phyloP scores from a whole-genome alignment of 2,797 vertebrate species.

The Squalus acanthias region DNA sequence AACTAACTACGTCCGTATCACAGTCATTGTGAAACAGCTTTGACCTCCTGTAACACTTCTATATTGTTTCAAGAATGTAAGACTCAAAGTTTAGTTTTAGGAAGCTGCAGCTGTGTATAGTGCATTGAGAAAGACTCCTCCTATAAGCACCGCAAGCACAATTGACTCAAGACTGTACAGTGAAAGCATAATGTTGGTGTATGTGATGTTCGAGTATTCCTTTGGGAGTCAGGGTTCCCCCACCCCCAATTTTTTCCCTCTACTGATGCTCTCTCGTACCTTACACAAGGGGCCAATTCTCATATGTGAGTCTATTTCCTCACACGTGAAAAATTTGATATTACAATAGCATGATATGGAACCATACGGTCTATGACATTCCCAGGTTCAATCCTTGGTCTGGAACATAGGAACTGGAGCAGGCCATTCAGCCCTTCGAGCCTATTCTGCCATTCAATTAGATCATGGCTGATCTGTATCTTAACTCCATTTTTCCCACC shows the following conservation, averaged over 20 bases:
- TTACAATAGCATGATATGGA: background rate
- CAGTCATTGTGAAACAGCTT: slow-evolving; percentile 19
- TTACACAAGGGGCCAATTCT: background rate
- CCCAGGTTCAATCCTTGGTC: background rate
- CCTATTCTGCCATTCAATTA: background rate
- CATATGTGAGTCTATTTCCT: background rate
- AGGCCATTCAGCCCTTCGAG: background rate
- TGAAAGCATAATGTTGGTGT: background rate
- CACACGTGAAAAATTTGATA: background rate
- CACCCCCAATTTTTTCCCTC: background rate
- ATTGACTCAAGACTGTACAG: background rate
- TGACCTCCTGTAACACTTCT: background rate
- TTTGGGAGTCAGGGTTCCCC: background rate
- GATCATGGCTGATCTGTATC: background rate
- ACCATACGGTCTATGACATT: background rate
- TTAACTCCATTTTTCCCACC: background rate
- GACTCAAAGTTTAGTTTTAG: background rate
- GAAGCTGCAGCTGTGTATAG: background rate
- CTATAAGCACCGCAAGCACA: background rate
- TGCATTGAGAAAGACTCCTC: background rate
- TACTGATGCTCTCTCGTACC: background rate
- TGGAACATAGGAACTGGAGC: background rate
- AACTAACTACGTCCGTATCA: background rate
- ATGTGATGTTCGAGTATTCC: background rate
- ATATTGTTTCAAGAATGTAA: background rate